phyloP scores from a whole-genome alignment of 1,140 invertebrate species.

The Scaptodrosophila lebanonensis region DNA sequence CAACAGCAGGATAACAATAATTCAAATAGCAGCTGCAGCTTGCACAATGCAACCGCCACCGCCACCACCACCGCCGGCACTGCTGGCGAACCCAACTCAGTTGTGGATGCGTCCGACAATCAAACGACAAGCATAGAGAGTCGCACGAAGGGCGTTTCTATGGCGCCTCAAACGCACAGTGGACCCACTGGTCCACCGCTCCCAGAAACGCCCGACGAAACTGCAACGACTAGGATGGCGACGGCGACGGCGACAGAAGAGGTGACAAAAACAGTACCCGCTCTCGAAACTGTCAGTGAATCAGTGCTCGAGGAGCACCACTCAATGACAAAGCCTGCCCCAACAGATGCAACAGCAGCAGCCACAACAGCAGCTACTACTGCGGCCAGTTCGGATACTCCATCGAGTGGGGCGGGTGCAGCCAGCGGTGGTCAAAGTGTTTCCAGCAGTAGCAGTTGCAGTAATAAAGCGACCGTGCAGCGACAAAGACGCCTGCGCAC shows the following conservation, averaged over 20 bases:
- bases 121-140: constrained; percentile 63
- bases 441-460: constrained; percentile 73
- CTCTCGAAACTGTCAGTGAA: constrained; percentile 33
- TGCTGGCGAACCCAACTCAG: not conserved
- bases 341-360: not conserved
- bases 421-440: constrained; percentile 44
- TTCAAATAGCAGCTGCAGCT: constrained; percentile 43
- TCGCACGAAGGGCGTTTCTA: constrained; percentile 59
- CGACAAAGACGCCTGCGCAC: constrained; percentile 83
- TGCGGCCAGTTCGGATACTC: not conserved
- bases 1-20: constrained; percentile 63
- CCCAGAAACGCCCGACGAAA: constrained; percentile 1
- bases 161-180: constrained; percentile 62
- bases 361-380: not conserved
- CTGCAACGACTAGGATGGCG: not conserved
- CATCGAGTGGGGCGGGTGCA: not conserved
- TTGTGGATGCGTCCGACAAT: constrained; percentile 46
- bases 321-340: constrained; percentile 1
- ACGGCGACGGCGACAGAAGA: constrained; percentile 18
- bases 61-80: not conserved
- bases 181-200: constrained; percentile 69
- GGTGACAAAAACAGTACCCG: constrained; percentile 15
- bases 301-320: constrained; percentile 30
- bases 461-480: constrained; percentile 76
- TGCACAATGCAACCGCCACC: constrained; percentile 26